Percentiles rank a stretch among this genome's conserved stretches.
Conservation (phyloP, 2,888 invertebrate species). For the Gymnocheta viridis region DNA sequence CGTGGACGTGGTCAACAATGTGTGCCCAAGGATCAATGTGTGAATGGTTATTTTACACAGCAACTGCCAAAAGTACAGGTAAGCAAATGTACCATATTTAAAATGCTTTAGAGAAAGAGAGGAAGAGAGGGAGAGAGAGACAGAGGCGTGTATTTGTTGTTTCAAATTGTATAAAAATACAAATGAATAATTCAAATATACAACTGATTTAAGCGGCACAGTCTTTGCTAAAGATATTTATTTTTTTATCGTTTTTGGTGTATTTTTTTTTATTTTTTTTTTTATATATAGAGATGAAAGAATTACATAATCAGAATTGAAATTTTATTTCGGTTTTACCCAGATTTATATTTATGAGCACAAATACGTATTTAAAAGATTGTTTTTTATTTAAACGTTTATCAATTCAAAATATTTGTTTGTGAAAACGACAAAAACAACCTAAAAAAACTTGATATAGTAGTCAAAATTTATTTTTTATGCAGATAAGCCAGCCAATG, state of each 20-base stretch:
- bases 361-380: conserved; percentile 44
- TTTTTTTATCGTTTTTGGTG: neutral
- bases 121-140: neutral
- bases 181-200: conserved; percentile 56
- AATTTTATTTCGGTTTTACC: conserved; percentile 71
- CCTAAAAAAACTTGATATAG: conserved; percentile 51
- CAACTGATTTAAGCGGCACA: conserved; percentile 5
- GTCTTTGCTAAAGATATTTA: neutral
- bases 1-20: conserved; percentile 77
- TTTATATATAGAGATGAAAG: neutral
- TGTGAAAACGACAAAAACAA: conserved; percentile 71
- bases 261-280: neutral
- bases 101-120: neutral
- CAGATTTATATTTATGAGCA: conserved; percentile 65
- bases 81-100: conserved; percentile 53
- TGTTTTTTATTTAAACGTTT: conserved; percentile 54
- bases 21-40: conserved; percentile 77
- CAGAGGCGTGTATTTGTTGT: neutral
- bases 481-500: conserved; percentile 64
- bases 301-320: conserved; percentile 75
- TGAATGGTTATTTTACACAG: conserved; percentile 76
- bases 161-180: conserved; percentile 1
- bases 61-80: conserved; percentile 78
- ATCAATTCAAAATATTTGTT: conserved; percentile 68
- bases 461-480: conserved; percentile 60